Evolutionary conservation across 92 coral and sea anemone genomes (phyloP).

Genomic region (Palythoa grandis): DNA sequence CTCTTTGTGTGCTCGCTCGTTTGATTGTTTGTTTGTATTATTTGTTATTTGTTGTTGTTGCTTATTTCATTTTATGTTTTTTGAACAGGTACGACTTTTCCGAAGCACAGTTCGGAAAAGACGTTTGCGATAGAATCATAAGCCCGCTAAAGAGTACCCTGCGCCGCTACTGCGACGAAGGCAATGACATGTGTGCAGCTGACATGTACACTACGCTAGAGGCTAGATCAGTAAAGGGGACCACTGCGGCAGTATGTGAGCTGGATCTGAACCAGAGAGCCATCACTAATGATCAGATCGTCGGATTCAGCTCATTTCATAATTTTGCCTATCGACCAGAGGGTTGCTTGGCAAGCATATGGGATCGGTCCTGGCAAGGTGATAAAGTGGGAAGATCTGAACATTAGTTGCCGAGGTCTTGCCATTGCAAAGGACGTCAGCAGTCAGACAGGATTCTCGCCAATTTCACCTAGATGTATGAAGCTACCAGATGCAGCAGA

Average conservation of each 20-base stretch:
- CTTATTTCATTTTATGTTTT: constrained; percentile 15
- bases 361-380: no score
- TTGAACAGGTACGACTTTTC: constrained; percentile 61
- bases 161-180: constrained; percentile 47
- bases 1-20: constrained; percentile 6
- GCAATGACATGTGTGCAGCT: no score
- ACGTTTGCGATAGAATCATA: constrained; percentile 49
- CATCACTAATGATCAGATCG: no score
- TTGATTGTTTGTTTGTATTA: not conserved
- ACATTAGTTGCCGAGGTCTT: constrained; percentile 50
- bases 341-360: constrained; percentile 60
- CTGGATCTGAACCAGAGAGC: no score
- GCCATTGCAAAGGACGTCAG: constrained; percentile 52
- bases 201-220: no score
- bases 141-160: constrained; percentile 55
- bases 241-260: constrained; percentile 73
- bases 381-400: no score
- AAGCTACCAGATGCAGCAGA: constrained; percentile 7
- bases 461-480: constrained; percentile 25
- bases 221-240: constrained; percentile 49
- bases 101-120: constrained; percentile 55
- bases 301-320: no score
- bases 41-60: not conserved
- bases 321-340: constrained; percentile 54
- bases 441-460: no score